A percentile compares a stretch with the other conserved stretches of the same genome.
Conservation (phyloP, 2,113 vertebrate genomes). For the Pseudorectes ferrugineus region DNA sequence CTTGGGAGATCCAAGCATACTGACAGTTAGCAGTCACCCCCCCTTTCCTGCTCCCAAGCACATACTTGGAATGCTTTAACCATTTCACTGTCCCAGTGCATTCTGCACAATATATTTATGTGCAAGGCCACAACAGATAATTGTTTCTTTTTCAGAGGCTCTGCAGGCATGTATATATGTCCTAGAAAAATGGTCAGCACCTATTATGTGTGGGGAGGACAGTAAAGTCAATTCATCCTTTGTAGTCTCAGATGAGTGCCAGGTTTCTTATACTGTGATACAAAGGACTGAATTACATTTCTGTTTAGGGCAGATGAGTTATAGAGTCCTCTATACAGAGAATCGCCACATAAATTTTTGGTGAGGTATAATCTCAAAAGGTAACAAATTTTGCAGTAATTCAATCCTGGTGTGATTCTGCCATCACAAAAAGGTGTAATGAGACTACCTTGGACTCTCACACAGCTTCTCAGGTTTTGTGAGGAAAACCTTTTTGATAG, state of each 20-base stretch:
- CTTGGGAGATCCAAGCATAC: slow-evolving; percentile 19
- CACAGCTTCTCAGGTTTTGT: neutral
- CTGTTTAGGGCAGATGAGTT: slow-evolving; percentile 13
- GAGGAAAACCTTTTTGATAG: slow-evolving; percentile 13
- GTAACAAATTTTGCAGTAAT: slow-evolving; percentile 24
- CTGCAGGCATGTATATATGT: neutral
- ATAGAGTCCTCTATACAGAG: neutral
- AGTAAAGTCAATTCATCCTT: neutral
- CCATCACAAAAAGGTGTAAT: neutral
- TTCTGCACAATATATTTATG: neutral
- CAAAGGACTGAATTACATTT: neutral
- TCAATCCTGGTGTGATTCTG: slow-evolving; percentile 19
- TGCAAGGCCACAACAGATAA: neutral
- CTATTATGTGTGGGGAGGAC: neutral
- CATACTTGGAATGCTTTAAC: slow-evolving; percentile 48
- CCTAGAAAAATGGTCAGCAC: neutral
- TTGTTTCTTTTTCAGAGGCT: neutral
- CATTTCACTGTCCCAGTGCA: slow-evolving; percentile 9
- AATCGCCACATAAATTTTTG: slow-evolving; percentile 17
- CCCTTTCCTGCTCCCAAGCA: slow-evolving; percentile 25
- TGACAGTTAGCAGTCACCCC: slow-evolving; percentile 16
- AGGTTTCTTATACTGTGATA: neutral
- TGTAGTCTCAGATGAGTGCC: neutral
- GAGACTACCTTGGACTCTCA: neutral
- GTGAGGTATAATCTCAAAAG: slow-evolving; percentile 11